A percentile compares a stretch with the other conserved stretches of the same genome.
Conservation (phyloP, 2,888 invertebrate genomes). For the Hoplodrina ambigua region DNA sequence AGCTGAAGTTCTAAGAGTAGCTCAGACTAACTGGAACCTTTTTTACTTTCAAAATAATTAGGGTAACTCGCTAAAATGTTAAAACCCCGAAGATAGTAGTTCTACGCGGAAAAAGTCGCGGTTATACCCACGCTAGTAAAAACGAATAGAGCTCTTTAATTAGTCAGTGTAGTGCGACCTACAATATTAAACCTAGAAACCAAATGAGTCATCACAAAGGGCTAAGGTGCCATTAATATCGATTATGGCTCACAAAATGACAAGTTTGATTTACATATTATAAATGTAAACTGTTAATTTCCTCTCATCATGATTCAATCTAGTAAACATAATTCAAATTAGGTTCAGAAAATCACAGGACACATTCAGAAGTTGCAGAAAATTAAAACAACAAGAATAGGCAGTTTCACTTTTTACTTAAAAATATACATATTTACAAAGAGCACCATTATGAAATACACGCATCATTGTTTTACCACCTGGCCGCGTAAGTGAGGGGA, state of each 20-base stretch:
- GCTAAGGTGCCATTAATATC: background rate
- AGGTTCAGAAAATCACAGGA: too few species aligned
- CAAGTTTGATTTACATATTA: constrained; percentile 7
- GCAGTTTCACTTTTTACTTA: constrained; percentile 72
- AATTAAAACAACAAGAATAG: constrained; percentile 44
- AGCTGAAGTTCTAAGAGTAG: too few species aligned
- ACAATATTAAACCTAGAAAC: background rate
- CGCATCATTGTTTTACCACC: constrained; percentile 60
- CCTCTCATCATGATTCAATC: too few species aligned
- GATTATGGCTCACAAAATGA: background rate
- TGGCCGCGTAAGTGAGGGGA: constrained; percentile 54
- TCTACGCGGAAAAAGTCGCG: too few species aligned
- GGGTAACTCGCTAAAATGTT: too few species aligned
- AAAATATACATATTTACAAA: constrained; percentile 68
- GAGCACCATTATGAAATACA: constrained; percentile 43
- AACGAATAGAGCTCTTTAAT: background rate
- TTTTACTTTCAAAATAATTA: too few species aligned
- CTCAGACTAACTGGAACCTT: too few species aligned
- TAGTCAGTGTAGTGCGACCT: background rate
- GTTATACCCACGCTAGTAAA: background rate
- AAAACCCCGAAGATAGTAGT: too few species aligned
- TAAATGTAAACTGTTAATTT: background rate
- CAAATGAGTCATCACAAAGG: background rate
- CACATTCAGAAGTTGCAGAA: background rate
- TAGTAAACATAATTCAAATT: background rate